These are phyloP conservation scores for Charina bottae DNA, from an alignment of 2,113 vertebrate genomes.

Conservation along the genomic window DNA sequence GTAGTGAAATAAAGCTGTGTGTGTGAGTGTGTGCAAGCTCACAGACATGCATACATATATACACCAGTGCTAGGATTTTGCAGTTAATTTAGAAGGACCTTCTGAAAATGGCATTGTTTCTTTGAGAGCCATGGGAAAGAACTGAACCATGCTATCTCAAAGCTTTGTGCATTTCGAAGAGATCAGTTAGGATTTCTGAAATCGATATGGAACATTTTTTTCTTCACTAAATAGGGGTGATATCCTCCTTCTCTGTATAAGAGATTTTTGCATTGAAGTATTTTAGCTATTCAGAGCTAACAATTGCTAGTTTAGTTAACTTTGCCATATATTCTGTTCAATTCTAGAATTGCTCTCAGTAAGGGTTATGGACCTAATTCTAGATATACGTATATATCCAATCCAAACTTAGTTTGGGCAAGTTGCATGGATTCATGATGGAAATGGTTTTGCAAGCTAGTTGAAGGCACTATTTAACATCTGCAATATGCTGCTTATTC, in stretches of 20 bases:
- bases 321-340: neutral
- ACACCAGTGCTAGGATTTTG: neutral
- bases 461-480: neutral
- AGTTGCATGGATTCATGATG: neutral
- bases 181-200: conserved; percentile 55
- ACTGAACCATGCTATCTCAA: conserved; percentile 64
- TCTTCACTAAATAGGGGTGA: conserved; percentile 38
- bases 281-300: conserved; percentile 66
- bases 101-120: conserved; percentile 65
- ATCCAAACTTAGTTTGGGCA: neutral
- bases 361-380: conserved; percentile 38
- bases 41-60: neutral
- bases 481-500: neutral
- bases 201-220: conserved; percentile 13
- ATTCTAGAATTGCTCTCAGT: neutral
- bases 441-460: neutral
- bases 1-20: conserved; percentile 70
- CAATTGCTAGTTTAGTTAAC: conserved; percentile 39
- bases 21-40: neutral
- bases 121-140: conserved; percentile 63
- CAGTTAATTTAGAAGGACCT: neutral
- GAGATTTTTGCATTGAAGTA: conserved; percentile 53
- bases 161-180: conserved; percentile 63
- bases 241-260: conserved; percentile 28
- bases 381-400: neutral